phyloP scores from a whole-genome alignment of 2,888 invertebrate species.

The Cylindroiulus punctatus region DNA sequence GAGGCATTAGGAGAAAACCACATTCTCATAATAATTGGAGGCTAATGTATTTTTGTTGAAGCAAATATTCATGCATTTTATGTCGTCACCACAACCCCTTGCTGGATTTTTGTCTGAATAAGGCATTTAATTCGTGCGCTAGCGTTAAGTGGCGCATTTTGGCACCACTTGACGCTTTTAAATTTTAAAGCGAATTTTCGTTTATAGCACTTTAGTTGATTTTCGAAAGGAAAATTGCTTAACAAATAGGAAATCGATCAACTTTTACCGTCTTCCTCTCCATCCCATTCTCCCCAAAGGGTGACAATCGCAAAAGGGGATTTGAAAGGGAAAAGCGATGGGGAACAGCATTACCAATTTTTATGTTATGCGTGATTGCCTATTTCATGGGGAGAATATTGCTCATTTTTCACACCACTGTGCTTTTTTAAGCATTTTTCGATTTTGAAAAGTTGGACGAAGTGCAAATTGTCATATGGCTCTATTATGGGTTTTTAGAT shows the following conservation, averaged over 20 bases:
- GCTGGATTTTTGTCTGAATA: not conserved
- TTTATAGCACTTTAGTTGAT: slow-evolving; percentile 10
- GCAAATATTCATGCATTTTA: not conserved
- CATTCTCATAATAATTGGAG: too few relatives aligned
- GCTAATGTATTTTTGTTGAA: not conserved
- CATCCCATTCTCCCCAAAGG: not conserved
- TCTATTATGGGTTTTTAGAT: slow-evolving; percentile 11
- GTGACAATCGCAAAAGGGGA: not conserved
- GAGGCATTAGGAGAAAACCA: too few relatives aligned
- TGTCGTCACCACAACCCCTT: not conserved
- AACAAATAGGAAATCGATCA: slow-evolving; percentile 10
- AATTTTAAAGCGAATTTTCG: not conserved
- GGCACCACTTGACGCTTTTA: not conserved
- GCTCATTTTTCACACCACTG: not conserved
- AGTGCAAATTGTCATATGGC: slow-evolving; percentile 18
- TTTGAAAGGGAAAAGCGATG: not conserved
- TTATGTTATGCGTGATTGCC: slow-evolving; percentile 11
- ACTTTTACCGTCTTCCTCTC: not conserved
- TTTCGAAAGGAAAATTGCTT: not conserved
- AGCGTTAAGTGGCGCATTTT: not conserved
- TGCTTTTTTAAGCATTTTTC: slow-evolving; percentile 2
- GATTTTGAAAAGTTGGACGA: not conserved
- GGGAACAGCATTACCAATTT: not conserved
- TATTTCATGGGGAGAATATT: not conserved
- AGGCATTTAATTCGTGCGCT: not conserved